phyloP scores from a whole-genome alignment of 2,797 vertebrate genomes.

The Microctenopoma steveboyesi region DNA sequence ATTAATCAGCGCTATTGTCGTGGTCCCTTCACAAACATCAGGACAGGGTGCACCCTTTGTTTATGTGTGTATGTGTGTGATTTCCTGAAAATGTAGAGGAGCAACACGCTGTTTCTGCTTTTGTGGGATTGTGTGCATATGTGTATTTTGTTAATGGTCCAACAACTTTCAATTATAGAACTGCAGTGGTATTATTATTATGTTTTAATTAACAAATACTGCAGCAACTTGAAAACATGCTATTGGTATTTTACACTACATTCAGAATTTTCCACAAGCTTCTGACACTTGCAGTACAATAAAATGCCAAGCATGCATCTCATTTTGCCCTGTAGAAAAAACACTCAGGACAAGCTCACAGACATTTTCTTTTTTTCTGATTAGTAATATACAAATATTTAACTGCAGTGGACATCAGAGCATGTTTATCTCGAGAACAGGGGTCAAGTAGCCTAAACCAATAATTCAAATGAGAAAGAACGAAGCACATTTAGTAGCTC shows the following conservation, averaged over 20 bases:
- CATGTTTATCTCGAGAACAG: not conserved
- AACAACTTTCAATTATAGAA: constrained; percentile 14
- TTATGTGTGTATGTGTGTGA: not conserved
- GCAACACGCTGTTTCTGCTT: not conserved
- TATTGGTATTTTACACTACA: no score
- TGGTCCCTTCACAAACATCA: constrained; percentile 2
- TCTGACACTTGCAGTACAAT: not conserved
- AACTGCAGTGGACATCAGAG: not conserved
- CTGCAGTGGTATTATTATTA: not conserved
- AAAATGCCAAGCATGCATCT: not conserved
- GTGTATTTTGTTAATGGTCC: constrained; percentile 3
- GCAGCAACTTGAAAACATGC: not conserved
- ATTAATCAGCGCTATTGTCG: constrained; percentile 66
- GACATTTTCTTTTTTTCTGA: not conserved
- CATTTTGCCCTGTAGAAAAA: no score
- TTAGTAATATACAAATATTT: not conserved
- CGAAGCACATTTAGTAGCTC: not conserved
- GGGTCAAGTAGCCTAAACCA: not conserved
- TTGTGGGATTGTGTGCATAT: not conserved
- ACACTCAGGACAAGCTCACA: no score
- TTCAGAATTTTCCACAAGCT: no score
- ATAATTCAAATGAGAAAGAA: not conserved
- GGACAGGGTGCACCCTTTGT: constrained; percentile 2
- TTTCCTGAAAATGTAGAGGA: not conserved
- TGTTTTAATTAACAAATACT: constrained; percentile 1